These are phyloP conservation scores for Spodoptera litura DNA, from an alignment of 1,140 invertebrate genomes.

Conservation along the genomic window DNA sequence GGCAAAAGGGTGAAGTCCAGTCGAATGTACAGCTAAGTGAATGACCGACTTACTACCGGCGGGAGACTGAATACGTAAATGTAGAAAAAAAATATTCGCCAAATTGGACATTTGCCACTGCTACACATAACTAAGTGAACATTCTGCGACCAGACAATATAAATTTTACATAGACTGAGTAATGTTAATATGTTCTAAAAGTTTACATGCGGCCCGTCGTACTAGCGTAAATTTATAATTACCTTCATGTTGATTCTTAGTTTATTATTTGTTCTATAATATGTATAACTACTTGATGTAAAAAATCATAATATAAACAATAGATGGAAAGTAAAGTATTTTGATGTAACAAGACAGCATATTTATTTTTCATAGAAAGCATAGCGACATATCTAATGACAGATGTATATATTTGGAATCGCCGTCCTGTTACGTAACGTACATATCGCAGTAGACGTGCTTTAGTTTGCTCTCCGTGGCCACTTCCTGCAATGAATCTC, in stretches of 20 bases:
- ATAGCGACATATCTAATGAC: constrained; percentile 67
- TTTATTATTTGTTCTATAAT: constrained; percentile 17
- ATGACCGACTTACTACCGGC: too few species aligned
- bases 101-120: neutral
- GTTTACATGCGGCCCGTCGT: constrained; percentile 34
- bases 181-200: constrained; percentile 48
- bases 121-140: neutral
- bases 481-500: constrained; percentile 46
- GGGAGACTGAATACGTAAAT: too few species aligned
- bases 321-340: constrained; percentile 35
- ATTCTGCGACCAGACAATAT: constrained; percentile 24
- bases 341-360: constrained; percentile 36
- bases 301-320: constrained; percentile 15
- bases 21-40: too few species aligned
- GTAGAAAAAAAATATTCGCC: neutral
- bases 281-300: neutral
- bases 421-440: constrained; percentile 76
- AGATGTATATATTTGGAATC: constrained; percentile 65
- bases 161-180: constrained; percentile 51
- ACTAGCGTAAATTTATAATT: constrained; percentile 41
- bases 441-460: constrained; percentile 73
- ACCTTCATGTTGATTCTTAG: constrained; percentile 13
- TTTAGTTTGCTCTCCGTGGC: constrained; percentile 22
- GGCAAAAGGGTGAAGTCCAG: too few species aligned
- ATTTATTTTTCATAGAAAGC: constrained; percentile 43